These are phyloP conservation scores for Holacanthus passer DNA, from an alignment of 2,113 vertebrate genomes.

Conservation along the genomic window DNA sequence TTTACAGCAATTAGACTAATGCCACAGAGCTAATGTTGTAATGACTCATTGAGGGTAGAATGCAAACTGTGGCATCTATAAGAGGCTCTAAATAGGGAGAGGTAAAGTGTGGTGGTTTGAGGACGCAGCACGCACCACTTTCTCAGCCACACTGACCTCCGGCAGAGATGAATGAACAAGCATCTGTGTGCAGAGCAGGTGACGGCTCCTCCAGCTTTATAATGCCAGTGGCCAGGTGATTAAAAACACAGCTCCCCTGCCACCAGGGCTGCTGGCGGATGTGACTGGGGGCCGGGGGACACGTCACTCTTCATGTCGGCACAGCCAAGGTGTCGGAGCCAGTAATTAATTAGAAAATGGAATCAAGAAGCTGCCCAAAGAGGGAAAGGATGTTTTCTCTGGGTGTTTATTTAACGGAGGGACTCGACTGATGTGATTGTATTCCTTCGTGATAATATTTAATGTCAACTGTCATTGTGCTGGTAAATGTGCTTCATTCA, in stretches of 20 bases:
- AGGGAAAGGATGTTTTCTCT: slow-evolving; percentile 35
- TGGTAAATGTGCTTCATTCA: slow-evolving; percentile 39
- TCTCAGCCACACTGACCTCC: slow-evolving; percentile 37
- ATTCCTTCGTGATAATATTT: slow-evolving; percentile 4
- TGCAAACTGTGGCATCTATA: slow-evolving; percentile 38
- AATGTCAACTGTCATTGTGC: slow-evolving; percentile 1
- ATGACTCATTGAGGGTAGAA: slow-evolving; percentile 46
- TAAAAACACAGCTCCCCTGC: slow-evolving; percentile 62
- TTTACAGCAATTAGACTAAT: slow-evolving; percentile 45
- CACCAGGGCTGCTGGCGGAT: slow-evolving; percentile 39
- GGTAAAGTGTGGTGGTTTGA: background rate
- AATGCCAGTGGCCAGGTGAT: slow-evolving; percentile 68
- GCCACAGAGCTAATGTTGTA: slow-evolving; percentile 40
- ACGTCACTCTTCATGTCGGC: slow-evolving; percentile 61
- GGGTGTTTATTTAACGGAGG: slow-evolving; percentile 38
- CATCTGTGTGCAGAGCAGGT: slow-evolving; percentile 57
- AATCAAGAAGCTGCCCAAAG: slow-evolving; percentile 40
- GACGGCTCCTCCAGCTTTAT: slow-evolving; percentile 59
- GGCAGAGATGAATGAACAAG: slow-evolving; percentile 58
- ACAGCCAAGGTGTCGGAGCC: slow-evolving; percentile 36
- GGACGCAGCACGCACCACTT: slow-evolving; percentile 26
- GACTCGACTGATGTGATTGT: slow-evolving; percentile 3
- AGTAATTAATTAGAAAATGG: slow-evolving; percentile 66
- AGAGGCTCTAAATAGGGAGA: slow-evolving; percentile 29
- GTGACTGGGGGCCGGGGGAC: slow-evolving; percentile 42